Percentiles rank a stretch among this genome's conserved stretches.
Evolutionary conservation across 2,113 vertebrate species (phyloP).

Genomic region (Stigmatopora nigra): DNA sequence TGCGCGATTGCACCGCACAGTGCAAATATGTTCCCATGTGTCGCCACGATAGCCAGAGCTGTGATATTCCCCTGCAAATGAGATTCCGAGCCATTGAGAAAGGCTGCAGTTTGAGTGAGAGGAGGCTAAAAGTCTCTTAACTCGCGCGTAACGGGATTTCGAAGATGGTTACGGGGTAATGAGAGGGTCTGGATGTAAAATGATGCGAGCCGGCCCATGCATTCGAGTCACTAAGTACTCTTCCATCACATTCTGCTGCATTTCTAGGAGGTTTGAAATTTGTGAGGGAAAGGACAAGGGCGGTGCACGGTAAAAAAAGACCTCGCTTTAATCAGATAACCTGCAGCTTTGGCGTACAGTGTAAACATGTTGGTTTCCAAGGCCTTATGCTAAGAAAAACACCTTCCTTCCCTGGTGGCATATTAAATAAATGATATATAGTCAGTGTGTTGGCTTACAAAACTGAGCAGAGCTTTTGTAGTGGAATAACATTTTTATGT

Average conservation of each 20-base stretch:
- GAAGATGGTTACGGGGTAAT: conserved; percentile 24
- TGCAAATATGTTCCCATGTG: conserved; percentile 17
- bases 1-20: conserved; percentile 18
- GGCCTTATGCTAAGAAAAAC: conserved; percentile 14
- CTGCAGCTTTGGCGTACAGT: conserved; percentile 16
- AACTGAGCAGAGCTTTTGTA: conserved; percentile 21
- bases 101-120: conserved; percentile 13
- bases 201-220: conserved; percentile 20
- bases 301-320: conserved; percentile 14
- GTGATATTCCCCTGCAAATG: conserved; percentile 28
- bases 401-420: conserved; percentile 2
- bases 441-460: conserved; percentile 2
- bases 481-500: conserved; percentile 22
- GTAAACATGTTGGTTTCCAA: conserved; percentile 35
- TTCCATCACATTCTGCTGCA: conserved; percentile 38
- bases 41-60: conserved; percentile 16
- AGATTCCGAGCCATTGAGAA: conserved; percentile 29
- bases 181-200: conserved; percentile 20
- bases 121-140: conserved; percentile 6
- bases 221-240: conserved; percentile 52
- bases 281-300: conserved; percentile 13
- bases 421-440: conserved; percentile 13
- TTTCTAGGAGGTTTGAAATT: conserved; percentile 36
- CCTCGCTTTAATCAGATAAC: conserved; percentile 37
- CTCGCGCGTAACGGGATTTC: conserved; percentile 11